phyloP scores from a whole-genome alignment of 1,140 invertebrate species.

The Saccostrea glomerata region DNA sequence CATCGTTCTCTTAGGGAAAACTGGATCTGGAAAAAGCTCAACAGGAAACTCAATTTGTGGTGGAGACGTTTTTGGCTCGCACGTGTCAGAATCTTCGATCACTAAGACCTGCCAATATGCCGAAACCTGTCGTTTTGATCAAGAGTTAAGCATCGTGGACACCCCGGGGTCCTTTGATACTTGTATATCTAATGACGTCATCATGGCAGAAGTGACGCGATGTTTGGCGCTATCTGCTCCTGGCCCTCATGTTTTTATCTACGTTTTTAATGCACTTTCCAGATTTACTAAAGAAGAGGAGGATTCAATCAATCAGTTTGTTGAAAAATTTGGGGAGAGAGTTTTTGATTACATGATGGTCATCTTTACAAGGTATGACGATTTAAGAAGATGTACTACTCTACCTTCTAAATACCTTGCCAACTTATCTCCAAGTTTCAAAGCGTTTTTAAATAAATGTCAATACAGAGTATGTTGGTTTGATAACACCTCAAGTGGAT shows the following conservation, averaged over 20 bases:
- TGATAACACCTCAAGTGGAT: neutral
- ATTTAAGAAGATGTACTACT: neutral
- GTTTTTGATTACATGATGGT: constrained; percentile 47
- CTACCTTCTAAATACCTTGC: neutral
- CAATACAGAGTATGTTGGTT: constrained; percentile 3
- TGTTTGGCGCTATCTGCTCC: constrained; percentile 45
- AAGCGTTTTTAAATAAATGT: neutral
- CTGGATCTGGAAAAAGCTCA: constrained; percentile 58
- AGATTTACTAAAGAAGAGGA: constrained; percentile 51
- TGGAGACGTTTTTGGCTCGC: constrained; percentile 39
- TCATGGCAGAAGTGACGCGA: constrained; percentile 41
- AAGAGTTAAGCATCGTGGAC: constrained; percentile 50
- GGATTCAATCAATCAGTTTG: constrained; percentile 42
- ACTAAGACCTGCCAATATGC: constrained; percentile 39
- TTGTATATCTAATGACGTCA: constrained; percentile 16
- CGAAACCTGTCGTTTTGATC: constrained; percentile 43
- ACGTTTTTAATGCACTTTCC: constrained; percentile 40
- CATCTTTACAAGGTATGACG: constrained; percentile 54
- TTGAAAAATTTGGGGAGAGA: constrained; percentile 51
- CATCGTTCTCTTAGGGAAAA: constrained; percentile 54
- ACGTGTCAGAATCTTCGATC: neutral
- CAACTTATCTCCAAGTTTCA: neutral
- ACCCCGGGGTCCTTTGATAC: constrained; percentile 57
- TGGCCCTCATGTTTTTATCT: constrained; percentile 55
- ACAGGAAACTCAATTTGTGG: constrained; percentile 57